These are phyloP conservation scores for Conopomorpha cramerella DNA, from an alignment of 1,140 invertebrate species.

Conservation along the genomic window DNA sequence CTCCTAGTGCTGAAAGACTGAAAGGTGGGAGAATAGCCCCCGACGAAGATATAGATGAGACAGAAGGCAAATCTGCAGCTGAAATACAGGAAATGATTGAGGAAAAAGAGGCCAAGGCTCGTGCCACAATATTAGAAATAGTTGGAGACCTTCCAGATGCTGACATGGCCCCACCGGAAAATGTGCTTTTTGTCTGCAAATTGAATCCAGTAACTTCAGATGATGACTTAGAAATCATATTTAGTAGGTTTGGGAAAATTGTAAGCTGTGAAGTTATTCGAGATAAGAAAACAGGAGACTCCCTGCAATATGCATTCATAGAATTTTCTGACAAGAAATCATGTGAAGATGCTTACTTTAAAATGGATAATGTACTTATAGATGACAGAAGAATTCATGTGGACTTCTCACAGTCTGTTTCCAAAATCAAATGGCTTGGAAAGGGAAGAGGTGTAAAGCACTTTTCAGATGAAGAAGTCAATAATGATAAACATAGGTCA, in stretches of 20 bases:
- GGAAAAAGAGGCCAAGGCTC: constrained; percentile 91
- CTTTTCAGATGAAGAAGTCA: constrained; percentile 29
- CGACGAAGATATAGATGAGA: constrained; percentile 95
- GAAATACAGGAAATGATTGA: constrained; percentile 89
- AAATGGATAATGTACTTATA: constrained; percentile 99
- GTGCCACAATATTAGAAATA: constrained; percentile 98
- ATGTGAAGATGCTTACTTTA: constrained; percentile 98
- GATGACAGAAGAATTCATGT: constrained; percentile 99
- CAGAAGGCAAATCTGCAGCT: constrained; percentile 77
- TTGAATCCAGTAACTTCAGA: constrained; percentile 99
- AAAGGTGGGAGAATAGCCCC: constrained; percentile 88
- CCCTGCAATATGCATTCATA: constrained; percentile 98
- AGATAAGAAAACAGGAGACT: constrained; percentile 91
- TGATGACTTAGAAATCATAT: constrained; percentile 97
- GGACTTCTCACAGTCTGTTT: constrained; percentile 98
- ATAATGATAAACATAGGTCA: neutral
- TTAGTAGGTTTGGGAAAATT: constrained; percentile 95
- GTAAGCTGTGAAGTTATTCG: constrained; percentile 96
- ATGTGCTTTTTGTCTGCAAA: constrained; percentile 99
- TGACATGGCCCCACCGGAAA: constrained; percentile 97
- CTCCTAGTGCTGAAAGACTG: constrained; percentile 78
- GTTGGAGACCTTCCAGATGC: constrained; percentile 97
- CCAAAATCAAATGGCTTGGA: constrained; percentile 87
- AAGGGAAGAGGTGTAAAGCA: constrained; percentile 76
- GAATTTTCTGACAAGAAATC: constrained; percentile 95